Evolutionary conservation across 2,888 invertebrate genomes (phyloP).

Genomic region (Cephus sareptanus): DNA sequence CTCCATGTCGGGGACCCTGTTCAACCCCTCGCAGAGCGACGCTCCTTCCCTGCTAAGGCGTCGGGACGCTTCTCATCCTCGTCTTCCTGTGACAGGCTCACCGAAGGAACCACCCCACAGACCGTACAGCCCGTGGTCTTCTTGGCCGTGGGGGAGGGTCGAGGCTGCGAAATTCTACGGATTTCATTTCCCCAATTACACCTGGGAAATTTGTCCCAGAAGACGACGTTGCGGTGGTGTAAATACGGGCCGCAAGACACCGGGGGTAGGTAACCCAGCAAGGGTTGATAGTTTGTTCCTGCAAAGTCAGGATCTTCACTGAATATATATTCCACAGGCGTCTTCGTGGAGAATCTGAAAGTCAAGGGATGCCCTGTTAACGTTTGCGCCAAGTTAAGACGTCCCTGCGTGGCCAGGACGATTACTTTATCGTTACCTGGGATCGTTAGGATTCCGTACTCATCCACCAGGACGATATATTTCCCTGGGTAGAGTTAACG

Average conservation of each 20-base stretch:
- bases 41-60: background rate
- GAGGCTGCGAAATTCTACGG: conserved; percentile 47
- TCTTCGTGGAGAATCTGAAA: background rate
- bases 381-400: background rate
- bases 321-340: background rate
- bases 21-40: background rate
- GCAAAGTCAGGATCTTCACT: background rate
- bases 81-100: background rate
- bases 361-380: background rate
- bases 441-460: conserved; percentile 5
- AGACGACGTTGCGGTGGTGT: conserved; percentile 42
- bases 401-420: background rate
- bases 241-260: conserved; percentile 46
- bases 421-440: background rate
- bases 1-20: background rate
- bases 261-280: conserved; percentile 20
- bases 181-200: conserved; percentile 62
- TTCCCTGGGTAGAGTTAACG: conserved; percentile 4
- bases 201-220: conserved; percentile 52
- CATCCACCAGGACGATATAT: conserved; percentile 4
- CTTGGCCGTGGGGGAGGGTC: background rate
- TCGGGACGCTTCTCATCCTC: conserved; percentile 14
- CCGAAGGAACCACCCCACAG: background rate
- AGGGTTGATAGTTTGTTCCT: background rate
- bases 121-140: background rate